phyloP scores from a whole-genome alignment of 92 coral and sea anemone genomes.

The Phenganax subtilis region DNA sequence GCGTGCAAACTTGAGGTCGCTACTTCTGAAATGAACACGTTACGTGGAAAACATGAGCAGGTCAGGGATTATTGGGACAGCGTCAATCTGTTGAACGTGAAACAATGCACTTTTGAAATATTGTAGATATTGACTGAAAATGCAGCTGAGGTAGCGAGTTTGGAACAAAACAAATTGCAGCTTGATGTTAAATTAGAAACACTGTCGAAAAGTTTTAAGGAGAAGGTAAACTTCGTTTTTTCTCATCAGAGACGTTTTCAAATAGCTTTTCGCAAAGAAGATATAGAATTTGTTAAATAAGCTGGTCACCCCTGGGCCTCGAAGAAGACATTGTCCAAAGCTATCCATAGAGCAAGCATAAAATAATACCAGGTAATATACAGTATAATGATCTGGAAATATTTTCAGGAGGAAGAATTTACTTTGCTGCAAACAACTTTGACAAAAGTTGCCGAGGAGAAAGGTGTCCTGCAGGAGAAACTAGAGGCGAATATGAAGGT shows the following conservation, averaged over 20 bases:
- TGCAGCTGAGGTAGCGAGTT: not conserved
- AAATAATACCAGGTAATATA: not conserved
- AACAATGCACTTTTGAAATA: not conserved
- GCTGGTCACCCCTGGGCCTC: not conserved
- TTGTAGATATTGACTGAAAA: slow-evolving; percentile 2
- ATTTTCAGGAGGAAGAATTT: slow-evolving; percentile 3
- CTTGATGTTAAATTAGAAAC: slow-evolving; percentile 26
- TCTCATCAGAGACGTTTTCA: not conserved
- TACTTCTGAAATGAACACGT: slow-evolving; percentile 51
- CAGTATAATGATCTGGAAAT: not conserved
- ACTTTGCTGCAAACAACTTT: not conserved
- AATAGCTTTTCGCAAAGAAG: not conserved
- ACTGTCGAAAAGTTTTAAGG: slow-evolving; percentile 16
- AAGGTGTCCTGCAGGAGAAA: slow-evolving; percentile 33
- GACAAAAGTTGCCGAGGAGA: slow-evolving; percentile 36
- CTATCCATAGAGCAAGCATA: not conserved
- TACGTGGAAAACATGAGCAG: slow-evolving; percentile 63
- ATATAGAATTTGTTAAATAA: not conserved
- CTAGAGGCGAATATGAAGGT: slow-evolving; percentile 23
- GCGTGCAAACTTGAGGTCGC: not conserved
- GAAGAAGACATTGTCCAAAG: not conserved
- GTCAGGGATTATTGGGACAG: not conserved
- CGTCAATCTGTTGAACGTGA: not conserved
- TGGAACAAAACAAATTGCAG: slow-evolving; percentile 29
- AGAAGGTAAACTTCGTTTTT: not conserved